phyloP scores from a whole-genome alignment of 2,888 invertebrate species.

The Tiphia femorata region DNA sequence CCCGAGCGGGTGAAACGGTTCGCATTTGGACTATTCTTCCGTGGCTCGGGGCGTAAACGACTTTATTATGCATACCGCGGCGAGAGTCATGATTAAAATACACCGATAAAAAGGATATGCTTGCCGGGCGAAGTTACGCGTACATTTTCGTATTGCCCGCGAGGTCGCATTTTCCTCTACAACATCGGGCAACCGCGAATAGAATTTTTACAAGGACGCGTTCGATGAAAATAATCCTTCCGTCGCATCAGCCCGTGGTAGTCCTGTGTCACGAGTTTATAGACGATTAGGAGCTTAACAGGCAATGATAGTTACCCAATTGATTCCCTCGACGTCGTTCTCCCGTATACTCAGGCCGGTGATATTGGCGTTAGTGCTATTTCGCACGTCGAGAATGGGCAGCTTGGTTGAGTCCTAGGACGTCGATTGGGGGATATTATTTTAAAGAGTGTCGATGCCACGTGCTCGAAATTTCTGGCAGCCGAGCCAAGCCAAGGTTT shows the following conservation, averaged over 20 bases:
- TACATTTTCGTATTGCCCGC: not conserved
- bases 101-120: not conserved
- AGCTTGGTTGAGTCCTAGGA: constrained; percentile 51
- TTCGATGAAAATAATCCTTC: not conserved
- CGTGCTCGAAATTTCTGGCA: constrained; percentile 7
- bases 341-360: constrained; percentile 55
- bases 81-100: constrained; percentile 30
- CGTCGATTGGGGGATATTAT: constrained; percentile 9
- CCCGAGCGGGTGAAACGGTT: constrained; percentile 17
- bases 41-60: constrained; percentile 24
- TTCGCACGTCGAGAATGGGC: constrained; percentile 41
- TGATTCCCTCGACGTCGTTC: constrained; percentile 34
- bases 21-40: constrained; percentile 36
- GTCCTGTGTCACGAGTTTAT: not conserved
- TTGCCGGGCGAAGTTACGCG: not conserved
- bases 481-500: constrained; percentile 7
- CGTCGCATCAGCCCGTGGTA: not conserved
- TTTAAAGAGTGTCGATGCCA: constrained; percentile 23
- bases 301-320: constrained; percentile 39
- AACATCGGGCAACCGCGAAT: no score
- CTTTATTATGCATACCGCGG: constrained; percentile 32
- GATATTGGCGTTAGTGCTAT: constrained; percentile 53
- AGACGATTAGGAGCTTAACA: not conserved
- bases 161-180: not conserved
- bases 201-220: no score